Base-by-base conservation (phyloP, 1,140 invertebrate genomes). In the Steinernema khuongi region DNA sequence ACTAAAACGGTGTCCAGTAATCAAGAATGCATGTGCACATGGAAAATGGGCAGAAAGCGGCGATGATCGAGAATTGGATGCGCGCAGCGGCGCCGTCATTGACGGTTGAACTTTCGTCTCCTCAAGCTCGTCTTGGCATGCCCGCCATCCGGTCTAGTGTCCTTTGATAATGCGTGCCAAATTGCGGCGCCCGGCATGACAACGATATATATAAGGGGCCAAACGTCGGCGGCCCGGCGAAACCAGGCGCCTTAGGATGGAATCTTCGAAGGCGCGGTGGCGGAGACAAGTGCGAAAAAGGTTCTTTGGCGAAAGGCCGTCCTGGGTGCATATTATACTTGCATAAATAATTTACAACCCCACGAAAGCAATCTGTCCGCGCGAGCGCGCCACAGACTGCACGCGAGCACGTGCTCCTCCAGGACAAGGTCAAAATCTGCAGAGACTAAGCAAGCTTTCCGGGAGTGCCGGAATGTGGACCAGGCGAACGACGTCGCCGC, bases 241-340 rank as follows among this genome's bases (percentile, higher is more conserved):
- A 60, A 22, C 14, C 50, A 60, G 26, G 26, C 11, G 50, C 50
- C 11, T 7, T 60, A n/a, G 36, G 36, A 41, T 7, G 36, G 7
- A 41, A n/a, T 60, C 26, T 60, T 60, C 4, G 26, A 26, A 60
- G 50, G 26, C 11, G 11, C 7, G 14, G 50, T 60, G 14, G 50
- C 7, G 50, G 26, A 60, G 22, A 26, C 4, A 60, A 60, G 50
- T 4, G 22, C 14, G 50, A 7, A 22, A 17, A 26, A 60, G 50
- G 11, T 60, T 60, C 19, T n/a, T n/a, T 17, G 50, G 50, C 14
- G 50, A 22, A 22, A n/a, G 26, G 50, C 14, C 50, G 50, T n/a
- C 50, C n/a, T n/a, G n/a, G n/a, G 50, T 60, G 50, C 50, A 60
- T 60, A 60, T 60, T 60, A 60, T 60, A 60, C 50, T 60, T 60